Base-by-base conservation (phyloP, 1,140 invertebrate species). In the Drosophila albomicans region DNA sequence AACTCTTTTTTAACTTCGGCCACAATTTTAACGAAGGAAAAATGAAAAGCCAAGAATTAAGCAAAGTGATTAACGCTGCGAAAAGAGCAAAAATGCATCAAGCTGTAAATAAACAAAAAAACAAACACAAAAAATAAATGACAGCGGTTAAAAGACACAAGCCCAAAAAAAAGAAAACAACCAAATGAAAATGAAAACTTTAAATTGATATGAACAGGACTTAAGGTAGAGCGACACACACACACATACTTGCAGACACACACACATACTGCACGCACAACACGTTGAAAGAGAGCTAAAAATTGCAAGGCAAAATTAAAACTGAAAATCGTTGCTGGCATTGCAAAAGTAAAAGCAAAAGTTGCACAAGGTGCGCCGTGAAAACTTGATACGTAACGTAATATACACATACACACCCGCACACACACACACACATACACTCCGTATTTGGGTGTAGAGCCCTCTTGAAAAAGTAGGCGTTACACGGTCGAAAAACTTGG, bases 401-500 rank as follows among this genome's bases (percentile, higher is more conserved):
- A 46, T 35, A 70, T 30, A 41, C 28, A 63, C 41, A 30, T 64
- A 63, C 54, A 59, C 30, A 62, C 15, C 51, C 13, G 28, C 38
- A 57, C 38, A 46, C 8, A 25, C 20, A 25, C 20, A 25, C 20
- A 25, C 20, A 25, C 3, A 25, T 25, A 25, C 20, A 25, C 20
- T 25, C 20, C 20, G 20, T 25, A 25, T 25, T 25, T 25, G 3
- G 20, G 3, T 30, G 30, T 52, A 13, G 43, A 43, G 62, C 30
- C 45, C 66, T 62, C 66, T 69, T 62, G 48, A 71, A 51, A 78
- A 70, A 69, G 77, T 77, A 79, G 84, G 73, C 84, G 71, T 87
- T 81, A 69, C 79, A 86, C 71, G 84, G 82, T 75, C 77, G 58
- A 80, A 78, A 73, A 89, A 89, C 78, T 89, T 84, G 75, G 67